Evolutionary conservation across 2,888 invertebrate species (phyloP), one percentile per base, ranked within the genome.

Genomic region (Glyphotaelius pellucidus): DNA sequence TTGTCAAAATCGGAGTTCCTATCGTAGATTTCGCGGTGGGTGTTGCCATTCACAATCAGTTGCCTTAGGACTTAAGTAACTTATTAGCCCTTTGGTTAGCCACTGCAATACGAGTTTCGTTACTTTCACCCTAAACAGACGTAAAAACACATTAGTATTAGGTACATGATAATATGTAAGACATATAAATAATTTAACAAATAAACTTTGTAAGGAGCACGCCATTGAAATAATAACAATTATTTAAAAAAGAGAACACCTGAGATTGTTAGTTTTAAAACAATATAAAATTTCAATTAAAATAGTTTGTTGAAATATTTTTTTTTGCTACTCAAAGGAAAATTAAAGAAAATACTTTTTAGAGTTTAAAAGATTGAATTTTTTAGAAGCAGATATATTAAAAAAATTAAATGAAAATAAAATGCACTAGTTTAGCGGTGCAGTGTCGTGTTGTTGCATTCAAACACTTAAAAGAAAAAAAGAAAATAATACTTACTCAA

Each of bases 1-100:
- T 42, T 47, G 47, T 85, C 19, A 30, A 30, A 42, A 38, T n/a
- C 25, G 25, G n/a, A 86, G 19, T 42, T 42, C 47, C n/a, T 86
- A 67, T 25, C 25, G 9, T 25, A 67, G 67, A 67, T 67, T 25
- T 25, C 67, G 25, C 67, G 9, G 4, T 67, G 25, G 67, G 25
- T 67, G 25, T 67, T 67, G 67, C 67, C 67, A 67, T n/a, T 67
- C 67, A n/a, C 67, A 67, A 67, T 67, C 67, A 67, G 67, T 67
- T 67, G 67, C 94, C 94, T 96, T 96, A 96, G 94, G 96, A 97
- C 96, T 98, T 98, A 95, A 98, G 98, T 94, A 98, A 97, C 95
- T 98, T 98, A 96, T 98, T 98, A 95, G 99, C 98, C 94, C 98
- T 97, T 95, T 98, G 98, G 96, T 99, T 99, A 94, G 98, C 99